Evolutionary conservation across 2,797 vertebrate species (phyloP).

Genomic region (Ctenopoma kingsleyae): DNA sequence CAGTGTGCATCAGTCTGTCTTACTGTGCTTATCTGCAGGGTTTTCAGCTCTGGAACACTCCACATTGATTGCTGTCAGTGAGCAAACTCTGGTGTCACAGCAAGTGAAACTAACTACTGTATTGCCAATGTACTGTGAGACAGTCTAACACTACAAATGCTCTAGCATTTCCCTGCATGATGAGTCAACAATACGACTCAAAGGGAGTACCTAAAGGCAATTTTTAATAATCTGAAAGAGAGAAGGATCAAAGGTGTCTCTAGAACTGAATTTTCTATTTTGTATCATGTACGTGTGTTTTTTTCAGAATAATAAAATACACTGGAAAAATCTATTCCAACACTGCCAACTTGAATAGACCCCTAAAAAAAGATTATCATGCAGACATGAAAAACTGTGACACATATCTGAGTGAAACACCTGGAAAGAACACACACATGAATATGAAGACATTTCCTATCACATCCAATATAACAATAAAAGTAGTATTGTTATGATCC

Average conservation of each 20-base stretch:
- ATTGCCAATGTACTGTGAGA: neutral
- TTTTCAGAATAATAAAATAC: neutral
- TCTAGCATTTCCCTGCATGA: neutral
- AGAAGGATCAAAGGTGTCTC: neutral
- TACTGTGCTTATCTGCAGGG: conserved; percentile 74
- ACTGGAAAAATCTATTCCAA: neutral
- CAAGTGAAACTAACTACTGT: conserved; percentile 33
- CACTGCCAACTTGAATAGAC: no score
- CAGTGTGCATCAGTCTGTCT: conserved; percentile 72
- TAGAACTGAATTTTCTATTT: neutral
- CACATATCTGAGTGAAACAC: neutral
- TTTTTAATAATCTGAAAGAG: neutral
- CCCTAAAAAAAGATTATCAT: neutral
- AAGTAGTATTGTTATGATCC: neutral
- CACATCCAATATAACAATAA: conserved; percentile 11
- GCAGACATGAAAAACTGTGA: neutral
- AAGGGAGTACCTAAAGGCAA: no score
- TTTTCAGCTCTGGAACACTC: conserved; percentile 68
- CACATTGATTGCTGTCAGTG: conserved; percentile 62
- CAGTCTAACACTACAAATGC: neutral
- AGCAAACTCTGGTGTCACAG: conserved; percentile 54
- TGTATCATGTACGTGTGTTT: neutral
- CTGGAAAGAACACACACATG: conserved; percentile 2
- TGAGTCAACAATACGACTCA: neutral
- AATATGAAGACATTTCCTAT: conserved; percentile 4